Percentiles rank a stretch among this genome's conserved stretches.
phyloP scores from a whole-genome alignment of 2,113 vertebrate species.

The Monopterus albus region DNA sequence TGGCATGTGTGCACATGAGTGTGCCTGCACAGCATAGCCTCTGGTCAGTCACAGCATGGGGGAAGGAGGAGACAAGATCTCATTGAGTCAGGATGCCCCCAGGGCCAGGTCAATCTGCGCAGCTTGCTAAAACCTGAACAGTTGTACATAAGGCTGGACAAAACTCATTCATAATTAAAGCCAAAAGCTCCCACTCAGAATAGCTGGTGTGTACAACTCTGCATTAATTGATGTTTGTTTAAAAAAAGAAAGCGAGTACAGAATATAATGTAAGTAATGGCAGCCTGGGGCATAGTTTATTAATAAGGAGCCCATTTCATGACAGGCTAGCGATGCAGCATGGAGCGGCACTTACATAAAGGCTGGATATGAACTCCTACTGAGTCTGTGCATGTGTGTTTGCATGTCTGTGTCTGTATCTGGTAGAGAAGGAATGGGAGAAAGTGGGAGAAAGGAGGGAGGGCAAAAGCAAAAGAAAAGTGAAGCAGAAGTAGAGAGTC shows the following conservation, averaged over 20 bases:
- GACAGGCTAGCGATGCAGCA: constrained; percentile 60
- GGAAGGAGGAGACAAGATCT: constrained; percentile 41
- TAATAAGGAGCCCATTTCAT: constrained; percentile 77
- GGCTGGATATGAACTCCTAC: constrained; percentile 57
- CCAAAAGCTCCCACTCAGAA: constrained; percentile 66
- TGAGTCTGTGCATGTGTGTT: constrained; percentile 20
- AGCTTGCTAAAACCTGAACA: constrained; percentile 58
- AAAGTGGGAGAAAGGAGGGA: constrained; percentile 42
- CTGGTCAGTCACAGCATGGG: constrained; percentile 53
- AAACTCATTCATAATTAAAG: constrained; percentile 79
- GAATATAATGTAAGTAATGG: constrained; percentile 78
- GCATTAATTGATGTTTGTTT: constrained; percentile 81
- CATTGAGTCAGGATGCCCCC: constrained; percentile 62
- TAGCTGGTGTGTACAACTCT: constrained; percentile 56
- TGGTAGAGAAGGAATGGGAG: constrained; percentile 32
- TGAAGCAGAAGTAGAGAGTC: constrained; percentile 14
- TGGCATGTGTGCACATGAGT: constrained; percentile 1
- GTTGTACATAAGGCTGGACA: constrained; percentile 55
- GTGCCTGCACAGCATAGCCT: constrained; percentile 41
- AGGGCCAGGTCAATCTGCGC: constrained; percentile 74
- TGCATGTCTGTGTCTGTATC: constrained; percentile 18
- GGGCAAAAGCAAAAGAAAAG: constrained; percentile 36
- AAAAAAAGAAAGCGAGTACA: constrained; percentile 63
- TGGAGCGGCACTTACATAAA: constrained; percentile 72
- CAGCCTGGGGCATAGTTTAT: constrained; percentile 78